Evolutionary conservation across 2,113 vertebrate genomes (phyloP).

Genomic region (Campylomormyrus tamandua): DNA sequence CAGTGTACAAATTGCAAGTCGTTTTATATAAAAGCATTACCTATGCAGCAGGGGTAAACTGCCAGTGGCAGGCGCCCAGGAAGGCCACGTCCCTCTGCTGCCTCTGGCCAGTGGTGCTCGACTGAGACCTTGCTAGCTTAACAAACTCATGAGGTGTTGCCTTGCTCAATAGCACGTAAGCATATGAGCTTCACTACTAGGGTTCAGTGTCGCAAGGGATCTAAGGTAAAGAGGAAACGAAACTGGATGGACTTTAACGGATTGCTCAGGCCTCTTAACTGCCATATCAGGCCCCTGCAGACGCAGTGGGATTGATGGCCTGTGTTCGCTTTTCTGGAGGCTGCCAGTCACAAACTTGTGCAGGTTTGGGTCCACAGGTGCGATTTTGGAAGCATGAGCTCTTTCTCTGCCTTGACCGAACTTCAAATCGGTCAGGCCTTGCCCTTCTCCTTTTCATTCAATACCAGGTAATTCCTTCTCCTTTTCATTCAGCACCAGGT

Average conservation of each 20-base stretch:
- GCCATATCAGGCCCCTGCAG: constrained; percentile 47
- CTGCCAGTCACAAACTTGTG: constrained; percentile 56
- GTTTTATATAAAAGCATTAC: background rate
- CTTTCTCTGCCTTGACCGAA: background rate
- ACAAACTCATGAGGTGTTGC: background rate
- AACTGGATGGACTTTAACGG: constrained; percentile 15
- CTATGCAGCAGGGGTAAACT: background rate
- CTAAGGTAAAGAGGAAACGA: background rate
- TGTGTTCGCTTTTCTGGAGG: constrained; percentile 44
- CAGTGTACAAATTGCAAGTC: background rate
- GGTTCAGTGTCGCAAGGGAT: background rate
- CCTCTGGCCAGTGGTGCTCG: background rate
- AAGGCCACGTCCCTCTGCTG: background rate
- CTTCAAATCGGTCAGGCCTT: background rate
- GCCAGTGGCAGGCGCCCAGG: background rate
- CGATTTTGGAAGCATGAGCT: background rate
- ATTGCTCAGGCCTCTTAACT: constrained; percentile 19
- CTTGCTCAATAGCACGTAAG: background rate
- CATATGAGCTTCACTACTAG: background rate
- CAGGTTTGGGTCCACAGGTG: constrained; percentile 32
- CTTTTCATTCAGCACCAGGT: background rate
- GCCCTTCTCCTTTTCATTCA: background rate
- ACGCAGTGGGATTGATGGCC: constrained; percentile 55
- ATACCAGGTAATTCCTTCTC: background rate
- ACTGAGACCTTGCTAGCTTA: background rate